A percentile compares a stretch with the other conserved stretches of the same genome.
phyloP scores from a whole-genome alignment of 1,140 invertebrate species.

The Calephelis virginiensis region DNA sequence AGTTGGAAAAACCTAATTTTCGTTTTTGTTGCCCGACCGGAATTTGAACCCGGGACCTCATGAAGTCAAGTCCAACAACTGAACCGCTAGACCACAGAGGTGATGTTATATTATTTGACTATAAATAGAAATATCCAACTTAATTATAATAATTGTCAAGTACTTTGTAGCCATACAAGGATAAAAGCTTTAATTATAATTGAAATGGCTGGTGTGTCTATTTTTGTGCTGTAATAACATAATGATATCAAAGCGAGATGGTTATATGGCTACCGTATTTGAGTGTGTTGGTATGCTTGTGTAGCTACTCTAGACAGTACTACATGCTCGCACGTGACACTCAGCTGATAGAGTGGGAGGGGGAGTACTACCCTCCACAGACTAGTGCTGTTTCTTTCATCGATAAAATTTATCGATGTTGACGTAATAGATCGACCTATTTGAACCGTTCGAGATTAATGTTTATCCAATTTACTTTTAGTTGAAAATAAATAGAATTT shows the following conservation, averaged over 20 bases:
- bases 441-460: no score
- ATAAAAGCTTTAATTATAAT: not conserved
- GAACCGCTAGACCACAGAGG: no score
- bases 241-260: not conserved
- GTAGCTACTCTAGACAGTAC: slow-evolving; percentile 29
- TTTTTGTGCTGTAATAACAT: slow-evolving; percentile 6
- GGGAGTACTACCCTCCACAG: slow-evolving; percentile 44
- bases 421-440: not conserved
- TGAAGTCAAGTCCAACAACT: no score
- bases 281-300: slow-evolving; percentile 3
- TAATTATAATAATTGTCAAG: no score
- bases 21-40: no score
- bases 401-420: not conserved
- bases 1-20: no score
- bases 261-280: not conserved
- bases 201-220: not conserved
- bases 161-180: no score
- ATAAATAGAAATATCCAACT: no score
- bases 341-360: slow-evolving; percentile 65
- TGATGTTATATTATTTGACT: no score
- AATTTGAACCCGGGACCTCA: no score
- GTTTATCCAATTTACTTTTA: no score
- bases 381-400: slow-evolving; percentile 23
- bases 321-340: slow-evolving; percentile 53
- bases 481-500: no score